Evolutionary conservation across 2,888 invertebrate genomes (phyloP), one percentile per base, ranked within the genome.

Genomic region (Glomeris marginata): DNA sequence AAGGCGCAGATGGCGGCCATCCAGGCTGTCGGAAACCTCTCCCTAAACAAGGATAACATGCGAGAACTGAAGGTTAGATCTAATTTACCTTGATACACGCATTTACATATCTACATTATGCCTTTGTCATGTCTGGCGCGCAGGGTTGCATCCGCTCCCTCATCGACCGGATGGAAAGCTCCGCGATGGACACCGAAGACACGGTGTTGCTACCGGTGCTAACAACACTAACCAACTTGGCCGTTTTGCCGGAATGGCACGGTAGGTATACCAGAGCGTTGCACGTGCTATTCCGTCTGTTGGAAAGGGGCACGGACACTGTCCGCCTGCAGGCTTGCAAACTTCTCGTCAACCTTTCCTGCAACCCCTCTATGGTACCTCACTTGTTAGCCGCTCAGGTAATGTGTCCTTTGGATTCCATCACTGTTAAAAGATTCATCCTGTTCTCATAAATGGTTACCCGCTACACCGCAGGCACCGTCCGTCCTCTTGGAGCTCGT

Each of bases 361-460:
- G 73, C 54, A 75, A 75, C 62, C 66, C 71, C 53, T 72, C 72
- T 52, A 71, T 76, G 69, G 71, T 76, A 42, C 74, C 74, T 6
- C 70, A 72, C 58, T 64, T 76, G 36, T 63, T 76, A 44, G 74
- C 74, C 52, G 73, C 74, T 40, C 72, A 74, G 70, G 75, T 74
- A 61, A 35, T 11, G 15, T 37, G 18, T 13, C 2, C 21, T 28
- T 18, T 28, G 34, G 16, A 6, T 15, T 42, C n/a, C 21, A 20
- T 3, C 5, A 10, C 3, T 18, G 18, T 8, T 3, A 5, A 18
- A 38, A 38, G 21, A 5, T 45, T 34, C 21, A 22, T 35, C 45
- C 45, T 42, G n/a, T 13, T 18, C 3, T 42, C 5, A 38, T 38
- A 38, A 5, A 5, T 38, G 18, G 5, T 5, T 34, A n/a, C 21